Evolutionary conservation across 2,113 vertebrate species (phyloP).

Genomic region (Ageneiosus marmoratus): DNA sequence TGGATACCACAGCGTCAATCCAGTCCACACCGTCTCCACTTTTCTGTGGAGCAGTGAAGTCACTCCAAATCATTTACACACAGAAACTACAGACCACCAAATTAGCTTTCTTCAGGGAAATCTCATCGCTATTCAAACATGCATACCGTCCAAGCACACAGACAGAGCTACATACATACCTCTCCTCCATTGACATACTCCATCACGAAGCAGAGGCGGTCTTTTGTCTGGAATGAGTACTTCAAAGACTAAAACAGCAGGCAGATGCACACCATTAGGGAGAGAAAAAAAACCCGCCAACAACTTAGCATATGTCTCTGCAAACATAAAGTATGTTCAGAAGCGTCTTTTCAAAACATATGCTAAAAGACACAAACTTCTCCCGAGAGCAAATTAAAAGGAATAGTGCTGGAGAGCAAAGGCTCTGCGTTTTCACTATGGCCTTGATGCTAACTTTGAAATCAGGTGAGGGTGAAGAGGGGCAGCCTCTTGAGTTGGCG

Average conservation of each 20-base stretch:
- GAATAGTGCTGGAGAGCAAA: conserved; percentile 16
- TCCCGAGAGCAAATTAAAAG: conserved; percentile 30
- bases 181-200: conserved; percentile 98
- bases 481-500: conserved; percentile 22
- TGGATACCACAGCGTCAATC: neutral
- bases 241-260: conserved; percentile 92
- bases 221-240: conserved; percentile 99
- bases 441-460: conserved; percentile 48
- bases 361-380: conserved; percentile 23
- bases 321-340: conserved; percentile 42
- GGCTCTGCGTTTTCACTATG: conserved; percentile 7
- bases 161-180: conserved; percentile 66
- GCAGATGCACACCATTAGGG: conserved; percentile 51
- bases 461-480: conserved; percentile 40
- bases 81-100: neutral
- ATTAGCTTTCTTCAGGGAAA: conserved; percentile 1
- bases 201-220: conserved; percentile 98
- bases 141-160: neutral
- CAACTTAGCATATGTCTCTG: conserved; percentile 39
- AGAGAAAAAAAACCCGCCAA: conserved; percentile 51
- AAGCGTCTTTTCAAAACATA: conserved; percentile 21
- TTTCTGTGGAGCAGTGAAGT: neutral
- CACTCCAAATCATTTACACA: neutral
- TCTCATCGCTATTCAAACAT: neutral
- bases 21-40: neutral